Evolutionary conservation across 23 tunicate genomes (phyloP), one percentile per base, ranked within the genome.

Genomic region (Trididemnum miniatum): DNA sequence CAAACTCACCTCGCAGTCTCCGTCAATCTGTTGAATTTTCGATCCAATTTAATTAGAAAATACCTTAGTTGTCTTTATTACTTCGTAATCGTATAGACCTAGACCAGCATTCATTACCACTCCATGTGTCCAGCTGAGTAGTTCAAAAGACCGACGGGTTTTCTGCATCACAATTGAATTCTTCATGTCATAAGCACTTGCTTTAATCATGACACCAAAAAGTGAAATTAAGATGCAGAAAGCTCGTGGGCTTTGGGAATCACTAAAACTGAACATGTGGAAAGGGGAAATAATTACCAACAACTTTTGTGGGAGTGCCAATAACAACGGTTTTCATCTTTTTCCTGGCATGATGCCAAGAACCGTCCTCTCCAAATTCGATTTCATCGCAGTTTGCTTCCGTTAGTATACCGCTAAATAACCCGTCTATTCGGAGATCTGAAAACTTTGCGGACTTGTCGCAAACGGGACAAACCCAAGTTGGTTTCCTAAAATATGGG

Each of bases 391-490:
- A 51, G 0, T 71, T 65, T 34, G 78, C 44, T 25, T 85, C 72
- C 20, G 74, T 64, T 33, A 89, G 35, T 25, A 94, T 94, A 38
- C 89, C 83, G 38, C 40, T 59, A 59, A 94, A 94, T 26, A 82
- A 59, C 2, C 83, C 94, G 37, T 88, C 94, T 18, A 88, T 65
- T 22, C 57, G 27, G 7, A 88, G 80, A 20, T 65, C 54, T 20
- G 37, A 32, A 51, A 89, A 94, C 2, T 64, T 52, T 0, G 98
- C 98, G n/a, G 89, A 84, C 34, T 71, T 80, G 72, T 94, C 82
- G 60, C 98, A 94, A 25, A 94, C 98, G 4, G 98, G 98, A 59
- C 98, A 94, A 5, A 35, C 81, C 98, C 98, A 94, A 25, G 98
- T 84, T 0, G 94, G 94, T 64, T 89, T 89, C 28, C 97, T 91